Conservation (phyloP, 2,888 invertebrate genomes). For the Limenitis camilla region DNA sequence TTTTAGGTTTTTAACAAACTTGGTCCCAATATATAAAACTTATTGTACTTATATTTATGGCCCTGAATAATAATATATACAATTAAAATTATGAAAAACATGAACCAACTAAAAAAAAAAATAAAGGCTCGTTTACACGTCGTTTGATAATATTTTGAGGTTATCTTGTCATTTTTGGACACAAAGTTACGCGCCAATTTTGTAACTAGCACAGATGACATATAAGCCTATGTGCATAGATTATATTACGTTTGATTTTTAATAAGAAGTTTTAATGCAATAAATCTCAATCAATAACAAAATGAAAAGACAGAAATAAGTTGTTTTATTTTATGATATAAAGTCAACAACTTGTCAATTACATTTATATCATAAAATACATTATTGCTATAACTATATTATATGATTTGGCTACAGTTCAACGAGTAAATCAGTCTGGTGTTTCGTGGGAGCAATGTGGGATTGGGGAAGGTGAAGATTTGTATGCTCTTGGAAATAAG, state of each 20-base stretch:
- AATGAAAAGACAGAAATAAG: too few relatives aligned
- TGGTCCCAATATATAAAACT: slow-evolving; percentile 23
- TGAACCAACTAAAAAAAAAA: too few relatives aligned
- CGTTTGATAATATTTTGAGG: too few relatives aligned
- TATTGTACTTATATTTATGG: slow-evolving; percentile 24
- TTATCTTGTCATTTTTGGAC: too few relatives aligned
- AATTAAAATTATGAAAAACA: background rate
- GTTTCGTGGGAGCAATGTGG: slow-evolving; percentile 67
- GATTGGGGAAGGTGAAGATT: slow-evolving; percentile 59
- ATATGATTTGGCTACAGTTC: slow-evolving; percentile 18
- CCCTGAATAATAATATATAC: slow-evolving; percentile 12
- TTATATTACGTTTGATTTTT: too few relatives aligned
- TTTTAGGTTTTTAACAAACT: slow-evolving; percentile 3
- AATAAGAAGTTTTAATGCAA: too few relatives aligned
- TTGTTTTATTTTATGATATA: too few relatives aligned
- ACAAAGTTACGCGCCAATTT: too few relatives aligned
- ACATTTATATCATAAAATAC: slow-evolving; percentile 1
- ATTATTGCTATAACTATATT: slow-evolving; percentile 8
- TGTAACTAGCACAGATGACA: too few relatives aligned
- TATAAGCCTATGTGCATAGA: too few relatives aligned
- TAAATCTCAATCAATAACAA: too few relatives aligned
- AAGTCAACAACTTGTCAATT: background rate
- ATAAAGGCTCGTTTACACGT: too few relatives aligned
- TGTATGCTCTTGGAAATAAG: slow-evolving; percentile 75
- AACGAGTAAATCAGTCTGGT: slow-evolving; percentile 45